A percentile compares a stretch with the other conserved stretches of the same genome.
phyloP scores from a whole-genome alignment of 37 sponge, comb jelly and placozoan species.

The Beroe forskalii region DNA sequence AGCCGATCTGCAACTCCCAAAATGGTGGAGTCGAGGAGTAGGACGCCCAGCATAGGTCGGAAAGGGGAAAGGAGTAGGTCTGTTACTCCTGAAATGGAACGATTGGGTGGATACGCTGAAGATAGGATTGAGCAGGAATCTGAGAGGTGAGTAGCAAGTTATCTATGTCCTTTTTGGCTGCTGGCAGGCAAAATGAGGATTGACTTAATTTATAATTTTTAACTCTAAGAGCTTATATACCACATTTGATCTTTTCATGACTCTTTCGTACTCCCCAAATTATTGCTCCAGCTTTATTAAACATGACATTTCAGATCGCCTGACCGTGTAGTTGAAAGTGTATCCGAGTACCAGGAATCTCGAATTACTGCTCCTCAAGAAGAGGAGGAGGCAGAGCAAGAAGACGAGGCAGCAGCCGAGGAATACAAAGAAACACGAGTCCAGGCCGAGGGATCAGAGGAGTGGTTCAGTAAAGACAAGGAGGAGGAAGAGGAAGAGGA shows the following conservation, averaged over 20 bases:
- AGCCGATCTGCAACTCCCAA: constrained; percentile 30
- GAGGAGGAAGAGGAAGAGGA: constrained; percentile 13
- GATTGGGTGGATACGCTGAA: not conserved
- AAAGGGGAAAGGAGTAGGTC: not conserved
- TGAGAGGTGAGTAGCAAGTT: too few relatives aligned
- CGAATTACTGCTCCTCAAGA: not conserved
- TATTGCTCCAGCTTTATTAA: too few relatives aligned
- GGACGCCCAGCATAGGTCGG: not conserved
- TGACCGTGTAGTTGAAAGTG: not conserved
- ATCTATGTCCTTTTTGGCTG: too few relatives aligned
- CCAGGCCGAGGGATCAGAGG: not conserved
- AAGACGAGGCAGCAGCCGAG: not conserved
- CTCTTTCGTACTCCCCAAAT: too few relatives aligned
- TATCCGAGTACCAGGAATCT: constrained; percentile 12
- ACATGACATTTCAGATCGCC: constrained; percentile 52
- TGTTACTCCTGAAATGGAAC: not conserved
- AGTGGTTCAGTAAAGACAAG: not conserved
- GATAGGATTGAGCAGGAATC: constrained; percentile 14
- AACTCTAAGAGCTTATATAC: too few relatives aligned
- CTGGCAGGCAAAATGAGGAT: too few relatives aligned
- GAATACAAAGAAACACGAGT: constrained; percentile 32
- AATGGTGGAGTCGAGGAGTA: not conserved
- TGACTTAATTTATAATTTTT: too few relatives aligned
- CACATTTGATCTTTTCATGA: too few relatives aligned
- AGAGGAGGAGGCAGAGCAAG: not conserved